phyloP scores from a whole-genome alignment of 2,113 vertebrate species.

The Rostratula benghalensis region DNA sequence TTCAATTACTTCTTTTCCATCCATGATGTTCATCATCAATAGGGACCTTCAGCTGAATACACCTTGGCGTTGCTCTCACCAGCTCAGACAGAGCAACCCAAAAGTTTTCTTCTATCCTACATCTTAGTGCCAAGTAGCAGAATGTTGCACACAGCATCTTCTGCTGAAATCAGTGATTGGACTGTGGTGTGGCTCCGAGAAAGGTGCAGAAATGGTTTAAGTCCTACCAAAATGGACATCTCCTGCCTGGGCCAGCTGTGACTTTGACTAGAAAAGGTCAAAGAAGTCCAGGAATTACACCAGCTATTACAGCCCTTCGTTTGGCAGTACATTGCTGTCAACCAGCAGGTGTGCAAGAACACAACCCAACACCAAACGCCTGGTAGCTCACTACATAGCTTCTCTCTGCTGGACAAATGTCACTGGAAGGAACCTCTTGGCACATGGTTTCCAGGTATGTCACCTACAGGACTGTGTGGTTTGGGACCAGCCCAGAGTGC shows the following conservation, averaged over 20 bases:
- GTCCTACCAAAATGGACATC: too few species aligned
- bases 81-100: not conserved
- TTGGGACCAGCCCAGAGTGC: not conserved
- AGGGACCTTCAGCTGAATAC: not conserved
- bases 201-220: not conserved
- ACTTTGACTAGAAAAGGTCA: not conserved
- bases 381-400: fast-evolving
- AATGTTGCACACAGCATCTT: not conserved
- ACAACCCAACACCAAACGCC: too few species aligned
- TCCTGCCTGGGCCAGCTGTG: not conserved
- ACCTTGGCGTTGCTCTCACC: not conserved
- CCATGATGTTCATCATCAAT: not conserved
- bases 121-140: not conserved
- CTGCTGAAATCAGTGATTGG: fast-evolving
- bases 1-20: not conserved
- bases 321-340: too few species aligned
- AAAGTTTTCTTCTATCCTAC: not conserved
- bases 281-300: not conserved
- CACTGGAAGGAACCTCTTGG: not conserved
- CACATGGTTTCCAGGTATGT: not conserved
- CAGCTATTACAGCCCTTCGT: not conserved
- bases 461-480: not conserved
- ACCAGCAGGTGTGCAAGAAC: too few species aligned
- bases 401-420: fast-evolving
- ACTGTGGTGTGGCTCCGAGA: not conserved